phyloP scores from a whole-genome alignment of 2,888 invertebrate species.

The Drosophila recens region DNA sequence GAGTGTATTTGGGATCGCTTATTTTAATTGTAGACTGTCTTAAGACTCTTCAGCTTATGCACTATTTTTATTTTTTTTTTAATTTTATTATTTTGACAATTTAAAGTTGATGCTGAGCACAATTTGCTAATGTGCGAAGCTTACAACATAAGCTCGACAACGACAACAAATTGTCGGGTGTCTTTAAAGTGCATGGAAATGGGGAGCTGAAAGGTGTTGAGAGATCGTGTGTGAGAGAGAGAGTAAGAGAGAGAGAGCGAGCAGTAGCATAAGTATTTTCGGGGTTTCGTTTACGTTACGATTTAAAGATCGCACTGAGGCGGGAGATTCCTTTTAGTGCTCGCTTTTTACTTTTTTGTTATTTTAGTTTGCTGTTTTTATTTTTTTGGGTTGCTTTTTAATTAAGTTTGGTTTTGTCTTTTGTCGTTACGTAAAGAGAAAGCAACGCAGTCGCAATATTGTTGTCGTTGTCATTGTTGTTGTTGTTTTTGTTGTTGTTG shows the following conservation, averaged over 20 bases:
- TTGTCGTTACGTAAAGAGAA: conserved; percentile 77
- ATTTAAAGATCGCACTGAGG: conserved; percentile 27
- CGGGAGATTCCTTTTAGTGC: conserved; percentile 56
- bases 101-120: conserved; percentile 46
- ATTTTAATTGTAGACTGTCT: conserved; percentile 15
- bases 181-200: conserved; percentile 22
- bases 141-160: conserved; percentile 57
- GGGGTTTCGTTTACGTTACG: conserved; percentile 43
- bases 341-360: conserved; percentile 49
- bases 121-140: conserved; percentile 68
- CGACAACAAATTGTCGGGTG: conserved; percentile 30
- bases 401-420: conserved; percentile 72
- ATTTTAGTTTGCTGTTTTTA: conserved; percentile 49
- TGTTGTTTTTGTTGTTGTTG: conserved; percentile 2
- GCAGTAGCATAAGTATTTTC: conserved; percentile 24
- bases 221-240: conserved; percentile 25
- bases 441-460: conserved; percentile 56
- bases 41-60: conserved; percentile 19
- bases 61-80: background rate
- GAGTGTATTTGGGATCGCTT: background rate
- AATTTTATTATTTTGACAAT: conserved; percentile 20
- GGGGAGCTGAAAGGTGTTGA: conserved; percentile 12
- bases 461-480: conserved; percentile 14
- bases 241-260: background rate
- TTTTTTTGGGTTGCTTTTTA: conserved; percentile 57